These are phyloP conservation scores for Heliocidaris erythrogramma DNA, from an alignment of 35 echinoderm and acorn worm genomes.

Conservation along the genomic window DNA sequence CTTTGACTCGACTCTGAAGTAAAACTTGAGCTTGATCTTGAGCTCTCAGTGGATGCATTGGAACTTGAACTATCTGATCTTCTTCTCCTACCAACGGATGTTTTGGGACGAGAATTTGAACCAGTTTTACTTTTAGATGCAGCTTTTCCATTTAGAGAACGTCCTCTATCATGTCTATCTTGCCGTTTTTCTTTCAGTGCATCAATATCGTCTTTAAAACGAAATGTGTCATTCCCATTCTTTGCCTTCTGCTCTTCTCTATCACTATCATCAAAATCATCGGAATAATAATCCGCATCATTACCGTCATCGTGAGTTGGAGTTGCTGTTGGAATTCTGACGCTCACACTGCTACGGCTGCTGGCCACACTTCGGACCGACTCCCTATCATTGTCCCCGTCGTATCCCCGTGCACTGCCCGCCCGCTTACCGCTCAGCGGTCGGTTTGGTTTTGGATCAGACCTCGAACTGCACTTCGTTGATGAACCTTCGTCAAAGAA, in stretches of 20 bases:
- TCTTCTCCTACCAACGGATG: slow-evolving; percentile 29
- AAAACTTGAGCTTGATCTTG: slow-evolving; percentile 39
- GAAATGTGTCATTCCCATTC: slow-evolving; percentile 12
- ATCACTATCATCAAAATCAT: slow-evolving; percentile 45
- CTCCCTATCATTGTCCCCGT: slow-evolving; percentile 12
- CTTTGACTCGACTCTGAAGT: slow-evolving; percentile 60
- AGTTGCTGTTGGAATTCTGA: slow-evolving; percentile 75
- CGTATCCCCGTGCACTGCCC: slow-evolving; percentile 43
- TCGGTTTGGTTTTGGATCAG: background rate
- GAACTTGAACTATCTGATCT: slow-evolving; percentile 53
- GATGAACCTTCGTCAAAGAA: slow-evolving; percentile 78
- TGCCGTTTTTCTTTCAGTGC: background rate
- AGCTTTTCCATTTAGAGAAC: background rate
- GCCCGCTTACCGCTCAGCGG: slow-evolving; percentile 33
- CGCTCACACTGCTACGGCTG: slow-evolving; percentile 77
- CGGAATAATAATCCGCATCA: slow-evolving; percentile 56
- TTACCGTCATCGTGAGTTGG: slow-evolving; percentile 56
- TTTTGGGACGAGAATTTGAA: slow-evolving; percentile 52
- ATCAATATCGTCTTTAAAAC: slow-evolving; percentile 46
- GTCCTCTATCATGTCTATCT: background rate
- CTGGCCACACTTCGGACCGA: slow-evolving; percentile 66
- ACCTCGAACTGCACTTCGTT: background rate
- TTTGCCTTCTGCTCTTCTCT: slow-evolving; percentile 29
- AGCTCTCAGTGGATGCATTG: background rate
- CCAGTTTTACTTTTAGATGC: background rate